phyloP scores from a whole-genome alignment of 2,888 invertebrate genomes.

The Platycheirus albimanus region DNA sequence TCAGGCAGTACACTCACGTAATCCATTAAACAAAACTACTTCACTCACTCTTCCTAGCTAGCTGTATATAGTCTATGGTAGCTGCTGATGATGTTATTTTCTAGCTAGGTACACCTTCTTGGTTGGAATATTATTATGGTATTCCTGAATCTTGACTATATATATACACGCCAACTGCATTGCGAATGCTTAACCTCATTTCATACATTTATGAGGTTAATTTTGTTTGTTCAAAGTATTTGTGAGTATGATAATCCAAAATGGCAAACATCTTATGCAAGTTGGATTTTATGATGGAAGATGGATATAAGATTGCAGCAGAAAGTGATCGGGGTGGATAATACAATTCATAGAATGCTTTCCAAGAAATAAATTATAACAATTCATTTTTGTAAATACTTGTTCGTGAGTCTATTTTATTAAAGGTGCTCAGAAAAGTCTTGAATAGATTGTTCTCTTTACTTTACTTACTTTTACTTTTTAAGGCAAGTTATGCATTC shows the following conservation, averaged over 20 bases:
- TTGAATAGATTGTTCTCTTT: no score
- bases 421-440: no score
- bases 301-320: slow-evolving; percentile 57
- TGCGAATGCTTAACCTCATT: slow-evolving; percentile 31
- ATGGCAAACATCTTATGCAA: slow-evolving; percentile 66
- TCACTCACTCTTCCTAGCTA: slow-evolving; percentile 62
- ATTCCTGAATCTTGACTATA: slow-evolving; percentile 5
- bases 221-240: slow-evolving; percentile 44
- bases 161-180: neutral
- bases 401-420: no score
- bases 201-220: slow-evolving; percentile 22
- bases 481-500: no score
- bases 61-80: no score
- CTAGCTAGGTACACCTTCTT: neutral
- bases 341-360: no score
- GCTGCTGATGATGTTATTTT: no score
- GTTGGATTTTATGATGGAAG: slow-evolving; percentile 6
- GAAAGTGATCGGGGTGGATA: no score
- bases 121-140: neutral
- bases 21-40: slow-evolving; percentile 70
- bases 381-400: no score
- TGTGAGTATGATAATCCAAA: slow-evolving; percentile 40
- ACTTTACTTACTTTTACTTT: no score
- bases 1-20: slow-evolving; percentile 70
- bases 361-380: no score